phyloP scores from a whole-genome alignment of 2,797 vertebrate species.

The Acipenser ruthenus region DNA sequence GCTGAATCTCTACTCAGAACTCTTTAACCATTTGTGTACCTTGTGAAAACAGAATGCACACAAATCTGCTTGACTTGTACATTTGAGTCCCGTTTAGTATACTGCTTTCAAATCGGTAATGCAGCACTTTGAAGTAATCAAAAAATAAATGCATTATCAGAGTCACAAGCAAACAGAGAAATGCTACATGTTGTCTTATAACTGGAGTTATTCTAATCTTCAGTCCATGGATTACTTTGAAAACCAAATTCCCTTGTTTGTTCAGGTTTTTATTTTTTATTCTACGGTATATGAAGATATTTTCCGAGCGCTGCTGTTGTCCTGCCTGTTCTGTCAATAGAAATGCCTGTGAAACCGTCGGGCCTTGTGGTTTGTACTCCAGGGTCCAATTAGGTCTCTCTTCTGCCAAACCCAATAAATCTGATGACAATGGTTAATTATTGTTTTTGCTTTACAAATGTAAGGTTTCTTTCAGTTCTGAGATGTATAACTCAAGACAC shows the following conservation, averaged over 20 bases:
- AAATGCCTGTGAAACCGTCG: neutral
- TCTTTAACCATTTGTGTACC: neutral
- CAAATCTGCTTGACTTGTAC: neutral
- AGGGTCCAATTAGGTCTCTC: neutral
- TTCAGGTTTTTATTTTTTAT: too few relatives aligned
- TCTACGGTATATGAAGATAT: neutral
- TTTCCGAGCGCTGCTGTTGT: neutral
- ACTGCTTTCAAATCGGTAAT: neutral
- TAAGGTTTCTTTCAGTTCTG: neutral
- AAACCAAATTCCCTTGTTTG: neutral
- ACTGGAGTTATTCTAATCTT: neutral
- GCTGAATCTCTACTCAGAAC: neutral
- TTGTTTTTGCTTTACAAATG: neutral
- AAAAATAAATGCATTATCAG: neutral
- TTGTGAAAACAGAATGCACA: neutral
- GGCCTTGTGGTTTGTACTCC: neutral
- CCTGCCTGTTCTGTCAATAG: neutral
- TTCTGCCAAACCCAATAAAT: too few relatives aligned
- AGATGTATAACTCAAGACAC: neutral
- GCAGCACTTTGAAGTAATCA: neutral
- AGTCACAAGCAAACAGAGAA: conserved; percentile 1
- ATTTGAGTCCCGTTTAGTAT: neutral
- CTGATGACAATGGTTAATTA: neutral
- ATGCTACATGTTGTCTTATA: neutral
- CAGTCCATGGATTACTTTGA: neutral